Percentiles rank a stretch among this genome's conserved stretches.
phyloP scores from a whole-genome alignment of 2,888 invertebrate species.

The Microplitis deprimator region DNA sequence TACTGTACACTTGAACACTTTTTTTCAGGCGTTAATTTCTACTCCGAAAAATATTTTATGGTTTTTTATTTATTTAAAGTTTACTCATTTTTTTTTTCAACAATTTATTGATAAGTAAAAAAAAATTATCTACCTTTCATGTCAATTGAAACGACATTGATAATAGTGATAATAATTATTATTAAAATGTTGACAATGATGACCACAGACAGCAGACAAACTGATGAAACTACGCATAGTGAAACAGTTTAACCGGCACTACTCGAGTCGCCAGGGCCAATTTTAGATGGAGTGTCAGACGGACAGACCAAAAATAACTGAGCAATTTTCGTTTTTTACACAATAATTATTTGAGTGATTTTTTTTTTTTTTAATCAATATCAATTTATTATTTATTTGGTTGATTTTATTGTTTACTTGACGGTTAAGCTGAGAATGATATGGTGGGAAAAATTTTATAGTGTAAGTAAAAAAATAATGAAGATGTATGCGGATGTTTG shows the following conservation, averaged over 20 bases:
- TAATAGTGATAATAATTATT: conserved; percentile 12
- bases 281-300: conserved; percentile 51
- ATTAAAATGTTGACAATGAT: conserved; percentile 16
- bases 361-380: background rate
- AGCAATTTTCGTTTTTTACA: background rate
- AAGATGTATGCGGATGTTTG: background rate
- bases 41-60: too few species aligned
- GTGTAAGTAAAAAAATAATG: conserved; percentile 1
- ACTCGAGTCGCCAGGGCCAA: conserved; percentile 45
- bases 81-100: too few species aligned
- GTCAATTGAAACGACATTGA: conserved; percentile 39
- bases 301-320: conserved; percentile 49
- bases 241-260: conserved; percentile 27
- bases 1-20: background rate
- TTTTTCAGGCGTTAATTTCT: too few species aligned
- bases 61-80: too few species aligned
- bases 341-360: background rate
- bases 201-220: conserved; percentile 32
- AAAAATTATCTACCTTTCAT: conserved; percentile 16
- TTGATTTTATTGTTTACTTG: background rate
- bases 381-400: background rate
- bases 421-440: too few species aligned
- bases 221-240: conserved; percentile 29
- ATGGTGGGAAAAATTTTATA: too few species aligned
- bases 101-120: background rate